Percentiles rank a stretch among this genome's conserved stretches.
phyloP scores from a whole-genome alignment of 2,888 invertebrate species.

The Gonocerus acuteangulatus region DNA sequence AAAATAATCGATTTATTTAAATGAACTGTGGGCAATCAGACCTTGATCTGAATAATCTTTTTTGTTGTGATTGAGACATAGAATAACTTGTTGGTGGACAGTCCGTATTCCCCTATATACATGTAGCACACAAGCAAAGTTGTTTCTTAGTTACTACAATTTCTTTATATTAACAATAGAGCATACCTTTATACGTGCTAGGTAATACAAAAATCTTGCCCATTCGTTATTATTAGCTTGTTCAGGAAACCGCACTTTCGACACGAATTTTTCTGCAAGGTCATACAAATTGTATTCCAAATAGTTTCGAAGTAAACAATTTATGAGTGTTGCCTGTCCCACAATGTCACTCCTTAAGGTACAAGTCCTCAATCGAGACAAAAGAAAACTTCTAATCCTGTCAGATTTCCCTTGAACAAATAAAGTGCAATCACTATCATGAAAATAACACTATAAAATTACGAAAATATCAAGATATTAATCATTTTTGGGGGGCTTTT shows the following conservation, averaged over 20 bases:
- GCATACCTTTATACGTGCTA: slow-evolving; percentile 15
- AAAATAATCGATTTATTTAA: no score
- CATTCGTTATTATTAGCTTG: slow-evolving; percentile 15
- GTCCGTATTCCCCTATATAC: no score
- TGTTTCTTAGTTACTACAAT: no score
- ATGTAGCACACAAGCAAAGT: no score
- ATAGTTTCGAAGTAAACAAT: slow-evolving; percentile 15
- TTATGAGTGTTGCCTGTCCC: slow-evolving; percentile 17
- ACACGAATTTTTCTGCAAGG: slow-evolving; percentile 14
- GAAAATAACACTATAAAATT: neutral
- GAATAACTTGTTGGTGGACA: no score
- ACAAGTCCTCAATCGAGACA: slow-evolving; percentile 9
- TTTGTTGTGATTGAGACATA: no score
- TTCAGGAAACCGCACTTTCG: slow-evolving; percentile 19
- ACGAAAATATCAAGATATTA: neutral
- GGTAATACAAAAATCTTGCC: slow-evolving; percentile 16
- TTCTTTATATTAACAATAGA: no score
- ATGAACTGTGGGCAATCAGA: no score
- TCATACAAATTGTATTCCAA: slow-evolving; percentile 11
- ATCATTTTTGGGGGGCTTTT: neutral
- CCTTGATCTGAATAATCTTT: no score
- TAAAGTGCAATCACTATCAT: neutral
- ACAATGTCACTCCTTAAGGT: slow-evolving; percentile 2
- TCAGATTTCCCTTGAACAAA: neutral
- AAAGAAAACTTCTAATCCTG: slow-evolving; percentile 2